Evolutionary conservation across 2,888 invertebrate species (phyloP).

Genomic region (Notodonta ziczac): DNA sequence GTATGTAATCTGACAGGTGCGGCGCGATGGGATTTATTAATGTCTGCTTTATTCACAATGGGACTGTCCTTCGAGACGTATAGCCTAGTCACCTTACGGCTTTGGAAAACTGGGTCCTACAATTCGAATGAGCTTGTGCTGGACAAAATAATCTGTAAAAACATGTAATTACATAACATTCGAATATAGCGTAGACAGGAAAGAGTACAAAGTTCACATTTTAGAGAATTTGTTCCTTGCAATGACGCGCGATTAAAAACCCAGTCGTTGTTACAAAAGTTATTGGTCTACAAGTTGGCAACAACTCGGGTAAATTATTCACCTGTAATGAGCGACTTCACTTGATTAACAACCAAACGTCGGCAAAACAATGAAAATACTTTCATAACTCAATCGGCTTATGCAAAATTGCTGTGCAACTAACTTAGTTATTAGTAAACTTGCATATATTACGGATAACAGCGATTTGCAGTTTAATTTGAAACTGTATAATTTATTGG

Average conservation of each 20-base stretch:
- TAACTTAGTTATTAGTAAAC: constrained; percentile 38
- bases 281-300: no score
- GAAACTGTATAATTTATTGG: constrained; percentile 54
- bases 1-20: constrained; percentile 62
- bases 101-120: no score
- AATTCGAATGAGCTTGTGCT: no score
- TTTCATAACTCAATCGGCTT: constrained; percentile 65
- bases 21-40: constrained; percentile 64
- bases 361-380: constrained; percentile 54
- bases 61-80: constrained; percentile 33
- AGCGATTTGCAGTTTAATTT: constrained; percentile 6
- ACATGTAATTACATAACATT: no score
- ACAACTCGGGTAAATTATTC: no score
- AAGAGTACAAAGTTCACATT: no score
- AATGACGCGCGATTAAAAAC: no score
- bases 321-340: neutral
- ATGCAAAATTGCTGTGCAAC: constrained; percentile 43
- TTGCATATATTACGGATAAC: constrained; percentile 51
- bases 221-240: no score
- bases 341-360: constrained; percentile 38
- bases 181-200: no score
- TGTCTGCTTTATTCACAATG: constrained; percentile 54
- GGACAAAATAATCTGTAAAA: no score
- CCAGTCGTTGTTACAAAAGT: no score
- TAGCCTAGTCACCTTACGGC: constrained; percentile 14